Evolutionary conservation across 2,797 vertebrate genomes (phyloP), one percentile per base, ranked within the genome.

Genomic region (Sebastes vulpes): DNA sequence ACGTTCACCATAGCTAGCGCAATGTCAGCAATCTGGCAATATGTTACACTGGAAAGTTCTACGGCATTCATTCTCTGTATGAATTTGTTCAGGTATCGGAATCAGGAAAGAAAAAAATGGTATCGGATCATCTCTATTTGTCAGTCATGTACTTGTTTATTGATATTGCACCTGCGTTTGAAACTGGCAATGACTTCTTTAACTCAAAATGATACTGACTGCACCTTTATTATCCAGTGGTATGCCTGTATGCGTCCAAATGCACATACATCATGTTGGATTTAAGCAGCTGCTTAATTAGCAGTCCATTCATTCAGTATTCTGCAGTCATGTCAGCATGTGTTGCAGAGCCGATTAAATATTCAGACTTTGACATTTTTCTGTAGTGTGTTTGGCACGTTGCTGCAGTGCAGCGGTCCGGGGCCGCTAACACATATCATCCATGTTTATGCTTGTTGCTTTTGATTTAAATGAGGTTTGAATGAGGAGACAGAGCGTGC

Each of bases 311-410:
- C 59, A 65, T 65, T 58, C 70, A 65, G 46, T n/a, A 58, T 52
- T 85, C 70, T 82, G 78, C 75, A 77, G 65, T 67, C 66, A 61
- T 81, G 86, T 83, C 83, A 61, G 83, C 82, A 25, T 86, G 79
- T 82, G 81, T 79, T 82, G 75, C 65, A 7, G 28, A 12, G 28
- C 66, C 38, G 68, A 83, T 90, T 86, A 83, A 82, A 82, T 86
- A 89, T 84, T 81, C 92, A 59, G 65, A 79, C 69, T 72, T 60
- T 93, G 92, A 90, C 89, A 88, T 90, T 91, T 91, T 88, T 79
- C 87, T 32, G 66, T 70, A 31, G 68, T 53, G 46, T 53, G 66
- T 79, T 83, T 75, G 74, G 70, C 82, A 71, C 77, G 77, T 87
- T 84, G 76, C 64, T 78, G 64, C n/a, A 73, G 50, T 2, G 69